Evolutionary conservation across 2,113 vertebrate genomes (phyloP), one percentile per base, ranked within the genome.

Genomic region (Hemibagrus wyckioides): DNA sequence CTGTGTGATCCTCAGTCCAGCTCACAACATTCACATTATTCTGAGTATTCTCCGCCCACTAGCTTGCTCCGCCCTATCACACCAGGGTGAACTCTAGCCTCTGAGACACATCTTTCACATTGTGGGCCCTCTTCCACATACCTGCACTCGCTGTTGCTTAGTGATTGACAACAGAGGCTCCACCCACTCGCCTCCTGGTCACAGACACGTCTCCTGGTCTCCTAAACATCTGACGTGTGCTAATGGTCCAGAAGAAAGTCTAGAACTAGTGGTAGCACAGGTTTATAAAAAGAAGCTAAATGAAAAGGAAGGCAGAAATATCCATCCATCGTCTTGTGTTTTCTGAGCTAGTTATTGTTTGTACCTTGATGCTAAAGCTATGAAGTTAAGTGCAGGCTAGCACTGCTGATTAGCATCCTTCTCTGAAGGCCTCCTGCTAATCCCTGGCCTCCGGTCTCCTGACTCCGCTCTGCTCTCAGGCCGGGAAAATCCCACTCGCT

Each of bases 341-440:
- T 83, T 82, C 52, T 67, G 82, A 59, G 71, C 81, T 82, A 73
- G 90, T 91, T 81, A 91, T 90, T 83, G 19, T 81, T 73, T 52
- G 73, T 61, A 44, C 77, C 17, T 44, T 39, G 65, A 48, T 71
- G 28, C 44, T 33, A 48, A 48, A 25, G 48, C 59, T 75, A 77
- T 54, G 76, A 76, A 80, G 59, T n/a, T 84, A 79, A 79, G 71
- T 36, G 54, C 75, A 39, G 87, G 59, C 69, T 56, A 85, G 56
- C 30, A 41, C 52, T 41, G 71, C 76, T 89, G 83, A 89, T 90
- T 87, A 89, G 69, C 56, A 13, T 48, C 67, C 36, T 28, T 44
- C 69, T 65, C 65, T 73, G 82, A 88, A 41, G 7, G 75, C 44
- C 79, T 63, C 2, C 1, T 79, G 41, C 71, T 86, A 83, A 80